Percentiles rank a stretch among this genome's conserved stretches.
phyloP scores from a whole-genome alignment of 2,797 vertebrate genomes.

The Hemitrygon akajei region DNA sequence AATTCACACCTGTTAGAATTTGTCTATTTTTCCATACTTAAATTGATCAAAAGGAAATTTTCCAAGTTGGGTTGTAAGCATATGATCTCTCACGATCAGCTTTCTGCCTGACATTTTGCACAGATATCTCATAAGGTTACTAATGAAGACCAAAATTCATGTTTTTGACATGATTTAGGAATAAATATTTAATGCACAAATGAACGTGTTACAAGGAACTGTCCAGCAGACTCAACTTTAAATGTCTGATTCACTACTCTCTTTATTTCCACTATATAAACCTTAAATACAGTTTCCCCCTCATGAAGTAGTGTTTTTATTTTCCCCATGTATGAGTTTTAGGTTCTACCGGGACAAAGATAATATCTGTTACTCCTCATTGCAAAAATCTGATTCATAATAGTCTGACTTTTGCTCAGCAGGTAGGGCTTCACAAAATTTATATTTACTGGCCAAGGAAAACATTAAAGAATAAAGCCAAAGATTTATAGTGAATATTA shows the following conservation, averaged over 20 bases:
- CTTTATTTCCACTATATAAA: neutral
- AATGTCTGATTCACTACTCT: neutral
- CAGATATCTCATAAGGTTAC: neutral
- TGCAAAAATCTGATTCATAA: neutral
- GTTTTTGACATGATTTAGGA: neutral
- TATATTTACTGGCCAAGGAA: neutral
- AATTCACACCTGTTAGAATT: too few relatives aligned
- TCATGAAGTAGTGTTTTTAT: neutral
- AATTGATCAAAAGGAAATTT: neutral
- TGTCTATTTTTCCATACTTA: neutral
- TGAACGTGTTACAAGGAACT: neutral
- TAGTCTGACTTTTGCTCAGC: neutral
- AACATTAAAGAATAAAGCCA: neutral
- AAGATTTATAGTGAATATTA: neutral
- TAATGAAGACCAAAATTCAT: neutral
- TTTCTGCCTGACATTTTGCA: neutral
- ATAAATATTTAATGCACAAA: too few relatives aligned
- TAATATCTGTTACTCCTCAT: neutral
- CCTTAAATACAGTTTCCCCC: neutral
- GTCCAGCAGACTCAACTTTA: conserved; percentile 8
- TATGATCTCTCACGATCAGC: neutral
- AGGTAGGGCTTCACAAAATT: neutral
- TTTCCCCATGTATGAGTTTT: too few relatives aligned
- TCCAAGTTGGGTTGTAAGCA: neutral
- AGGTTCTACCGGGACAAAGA: neutral